Conservation (phyloP, 1,140 invertebrate species). For the Aphelinus atriplicis region DNA sequence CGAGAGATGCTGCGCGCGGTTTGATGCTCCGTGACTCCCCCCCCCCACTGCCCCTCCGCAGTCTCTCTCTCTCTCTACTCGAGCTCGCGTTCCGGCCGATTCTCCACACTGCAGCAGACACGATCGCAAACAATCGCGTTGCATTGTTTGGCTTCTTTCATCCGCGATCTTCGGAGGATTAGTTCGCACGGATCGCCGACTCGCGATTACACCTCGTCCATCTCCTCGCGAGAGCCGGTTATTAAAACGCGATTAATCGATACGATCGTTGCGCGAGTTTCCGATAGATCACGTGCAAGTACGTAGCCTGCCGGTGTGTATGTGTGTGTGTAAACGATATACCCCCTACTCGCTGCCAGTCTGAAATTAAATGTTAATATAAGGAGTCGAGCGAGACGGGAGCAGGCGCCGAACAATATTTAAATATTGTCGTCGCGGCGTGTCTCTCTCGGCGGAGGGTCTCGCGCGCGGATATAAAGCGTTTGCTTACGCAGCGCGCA, state of each 20-base stretch:
- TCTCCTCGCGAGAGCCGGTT: too few relatives aligned
- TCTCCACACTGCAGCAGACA: too few relatives aligned
- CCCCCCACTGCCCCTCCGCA: conserved; percentile 19
- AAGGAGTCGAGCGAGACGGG: conserved; percentile 1
- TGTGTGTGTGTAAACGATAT: too few relatives aligned
- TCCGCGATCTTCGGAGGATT: not conserved
- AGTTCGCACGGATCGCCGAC: too few relatives aligned
- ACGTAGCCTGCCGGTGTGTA: too few relatives aligned
- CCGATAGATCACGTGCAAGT: too few relatives aligned
- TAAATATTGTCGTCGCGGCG: conserved; percentile 52
- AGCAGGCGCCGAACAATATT: conserved; percentile 40
- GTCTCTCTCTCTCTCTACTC: conserved; percentile 1
- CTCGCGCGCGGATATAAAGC: conserved; percentile 42
- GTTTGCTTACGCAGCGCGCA: conserved; percentile 45
- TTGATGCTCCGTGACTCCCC: conserved; percentile 63
- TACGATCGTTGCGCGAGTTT: too few relatives aligned
- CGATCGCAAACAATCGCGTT: not conserved
- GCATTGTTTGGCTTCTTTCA: not conserved
- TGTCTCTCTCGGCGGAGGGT: conserved; percentile 41
- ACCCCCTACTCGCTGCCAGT: too few relatives aligned
- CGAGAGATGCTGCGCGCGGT: conserved; percentile 40
- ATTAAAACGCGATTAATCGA: too few relatives aligned
- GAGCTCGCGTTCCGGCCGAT: too few relatives aligned
- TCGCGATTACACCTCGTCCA: too few relatives aligned
- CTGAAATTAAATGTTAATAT: conserved; percentile 33